Evolutionary conservation across 2,797 vertebrate species (phyloP).

Genomic region (Chrysocyon brachyurus): DNA sequence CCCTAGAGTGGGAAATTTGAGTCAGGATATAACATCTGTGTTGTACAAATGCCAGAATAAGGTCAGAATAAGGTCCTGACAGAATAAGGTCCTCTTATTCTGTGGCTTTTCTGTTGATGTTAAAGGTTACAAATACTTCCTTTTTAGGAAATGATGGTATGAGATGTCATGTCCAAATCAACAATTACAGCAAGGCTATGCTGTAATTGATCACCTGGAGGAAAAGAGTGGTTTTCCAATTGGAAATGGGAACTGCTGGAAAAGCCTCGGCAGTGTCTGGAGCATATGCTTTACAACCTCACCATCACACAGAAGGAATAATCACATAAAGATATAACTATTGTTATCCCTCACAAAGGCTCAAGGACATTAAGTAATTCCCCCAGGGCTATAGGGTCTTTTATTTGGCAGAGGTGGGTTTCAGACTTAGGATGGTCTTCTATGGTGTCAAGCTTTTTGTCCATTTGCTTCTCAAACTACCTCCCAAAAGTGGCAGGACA

Average conservation of each 20-base stretch:
- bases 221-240: accelerated
- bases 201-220: too few relatives aligned
- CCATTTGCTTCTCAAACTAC: neutral
- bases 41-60: neutral
- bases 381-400: neutral
- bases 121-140: neutral
- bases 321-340: neutral
- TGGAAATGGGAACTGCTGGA: neutral
- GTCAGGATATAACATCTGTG: accelerated
- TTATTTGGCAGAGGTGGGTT: neutral
- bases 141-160: neutral
- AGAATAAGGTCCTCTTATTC: neutral
- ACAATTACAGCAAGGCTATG: too few relatives aligned
- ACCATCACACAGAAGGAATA: too few relatives aligned
- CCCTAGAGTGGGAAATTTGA: too few relatives aligned
- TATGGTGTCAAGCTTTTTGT: neutral
- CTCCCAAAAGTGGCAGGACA: neutral
- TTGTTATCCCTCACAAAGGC: neutral
- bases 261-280: neutral
- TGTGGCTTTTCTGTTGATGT: neutral
- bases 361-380: neutral
- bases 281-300: neutral
- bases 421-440: neutral
- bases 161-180: neutral
- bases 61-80: too few relatives aligned